These are phyloP conservation scores for Pomacea canaliculata DNA, from an alignment of 2,888 invertebrate species.

Conservation along the genomic window DNA sequence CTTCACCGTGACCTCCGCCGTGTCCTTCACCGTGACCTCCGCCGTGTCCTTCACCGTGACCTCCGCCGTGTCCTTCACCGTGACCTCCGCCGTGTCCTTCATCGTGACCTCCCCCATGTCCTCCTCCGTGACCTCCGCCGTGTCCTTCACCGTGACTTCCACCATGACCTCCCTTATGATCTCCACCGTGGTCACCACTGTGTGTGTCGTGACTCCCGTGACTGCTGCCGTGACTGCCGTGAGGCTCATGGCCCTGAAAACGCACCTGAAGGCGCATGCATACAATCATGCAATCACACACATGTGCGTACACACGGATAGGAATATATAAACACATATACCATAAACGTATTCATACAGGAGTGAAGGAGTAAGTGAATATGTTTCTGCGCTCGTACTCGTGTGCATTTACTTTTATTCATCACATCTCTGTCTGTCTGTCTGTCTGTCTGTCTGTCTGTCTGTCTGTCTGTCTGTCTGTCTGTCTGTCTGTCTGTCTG, in stretches of 20 bases:
- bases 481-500: background rate
- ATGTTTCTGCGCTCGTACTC: too few relatives aligned
- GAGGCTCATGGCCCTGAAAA: too few relatives aligned
- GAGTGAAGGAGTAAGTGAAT: too few relatives aligned
- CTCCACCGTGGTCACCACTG: too few relatives aligned
- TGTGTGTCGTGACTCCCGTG: too few relatives aligned
- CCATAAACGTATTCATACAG: too few relatives aligned
- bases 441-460: background rate
- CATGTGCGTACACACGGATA: too few relatives aligned
- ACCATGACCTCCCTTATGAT: background rate
- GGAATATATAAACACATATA: too few relatives aligned
- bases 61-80: background rate
- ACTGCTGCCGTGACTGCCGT: too few relatives aligned
- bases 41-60: background rate
- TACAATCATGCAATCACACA: too few relatives aligned
- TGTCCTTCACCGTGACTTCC: background rate
- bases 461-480: background rate
- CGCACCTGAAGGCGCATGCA: too few relatives aligned
- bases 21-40: slow-evolving; percentile 13
- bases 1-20: slow-evolving; percentile 2
- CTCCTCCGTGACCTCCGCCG: background rate
- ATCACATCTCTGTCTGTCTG: background rate
- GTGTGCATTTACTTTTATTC: too few relatives aligned
- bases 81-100: slow-evolving; percentile 7
- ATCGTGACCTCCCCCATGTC: slow-evolving; percentile 2